Conservation (phyloP, 2,113 vertebrate genomes). For the Lophotis ruficrista region DNA sequence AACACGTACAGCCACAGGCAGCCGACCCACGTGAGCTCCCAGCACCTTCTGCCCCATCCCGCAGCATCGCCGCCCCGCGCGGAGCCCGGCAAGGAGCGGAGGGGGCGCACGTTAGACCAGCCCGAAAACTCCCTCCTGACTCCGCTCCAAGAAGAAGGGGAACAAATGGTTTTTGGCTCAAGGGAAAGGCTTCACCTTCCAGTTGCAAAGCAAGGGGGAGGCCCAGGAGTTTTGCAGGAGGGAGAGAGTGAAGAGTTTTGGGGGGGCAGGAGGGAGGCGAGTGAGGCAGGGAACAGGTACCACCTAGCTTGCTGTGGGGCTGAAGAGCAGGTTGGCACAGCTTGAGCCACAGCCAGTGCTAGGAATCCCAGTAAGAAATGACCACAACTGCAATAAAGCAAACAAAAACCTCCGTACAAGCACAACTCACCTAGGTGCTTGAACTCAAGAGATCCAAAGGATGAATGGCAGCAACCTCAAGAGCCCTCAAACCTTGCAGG, state of each 20-base stretch:
- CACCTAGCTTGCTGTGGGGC: background rate
- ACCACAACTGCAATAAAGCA: background rate
- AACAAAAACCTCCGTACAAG: background rate
- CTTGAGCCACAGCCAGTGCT: background rate
- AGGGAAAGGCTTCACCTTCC: background rate
- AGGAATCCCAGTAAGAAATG: background rate
- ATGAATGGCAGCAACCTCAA: background rate
- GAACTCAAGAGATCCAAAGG: background rate
- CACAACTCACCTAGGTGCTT: background rate
- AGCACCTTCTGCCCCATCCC: fast-evolving
- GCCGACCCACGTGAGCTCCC: fast-evolving
- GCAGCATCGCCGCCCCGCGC: fast-evolving
- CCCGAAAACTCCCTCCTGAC: background rate
- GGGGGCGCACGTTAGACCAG: fast-evolving
- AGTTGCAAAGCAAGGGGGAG: constrained; percentile 6
- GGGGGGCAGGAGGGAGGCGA: background rate
- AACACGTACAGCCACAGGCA: fast-evolving
- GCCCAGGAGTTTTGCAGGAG: background rate
- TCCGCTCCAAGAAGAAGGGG: background rate
- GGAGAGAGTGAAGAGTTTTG: background rate
- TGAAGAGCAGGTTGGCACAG: background rate
- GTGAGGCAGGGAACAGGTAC: background rate
- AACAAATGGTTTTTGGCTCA: background rate
- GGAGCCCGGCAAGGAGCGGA: background rate
- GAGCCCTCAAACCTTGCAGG: background rate